Conservation (phyloP, 2,113 vertebrate genomes). For the Syrrhaptes paradoxus region DNA sequence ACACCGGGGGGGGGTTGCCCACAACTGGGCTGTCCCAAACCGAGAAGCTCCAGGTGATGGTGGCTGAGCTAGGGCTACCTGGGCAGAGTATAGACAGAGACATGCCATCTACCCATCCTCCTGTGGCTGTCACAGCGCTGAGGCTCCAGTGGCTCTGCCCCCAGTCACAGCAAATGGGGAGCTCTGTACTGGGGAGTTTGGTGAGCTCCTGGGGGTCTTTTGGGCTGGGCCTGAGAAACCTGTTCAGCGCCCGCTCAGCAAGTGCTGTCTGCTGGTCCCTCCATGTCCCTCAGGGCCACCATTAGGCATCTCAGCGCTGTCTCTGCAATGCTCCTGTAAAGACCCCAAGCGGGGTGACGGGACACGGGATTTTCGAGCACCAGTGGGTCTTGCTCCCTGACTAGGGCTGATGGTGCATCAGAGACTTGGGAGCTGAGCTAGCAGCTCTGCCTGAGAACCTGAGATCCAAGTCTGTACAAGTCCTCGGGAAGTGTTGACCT, state of each 20-base stretch:
- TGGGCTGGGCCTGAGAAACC: background rate
- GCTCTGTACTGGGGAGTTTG: background rate
- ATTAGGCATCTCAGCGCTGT: rapidly evolving
- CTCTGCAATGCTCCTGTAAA: background rate
- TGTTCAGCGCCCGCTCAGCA: background rate
- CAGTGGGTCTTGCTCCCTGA: background rate
- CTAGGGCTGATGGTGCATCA: background rate
- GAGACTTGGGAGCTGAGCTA: background rate
- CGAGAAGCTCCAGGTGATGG: background rate
- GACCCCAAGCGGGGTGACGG: background rate
- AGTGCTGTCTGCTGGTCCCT: background rate
- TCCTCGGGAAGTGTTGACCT: background rate
- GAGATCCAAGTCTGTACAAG: background rate
- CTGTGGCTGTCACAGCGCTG: background rate
- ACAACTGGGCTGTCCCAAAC: background rate
- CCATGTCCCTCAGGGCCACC: background rate
- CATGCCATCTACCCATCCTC: background rate
- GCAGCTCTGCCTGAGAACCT: background rate
- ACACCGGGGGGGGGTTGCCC: background rate
- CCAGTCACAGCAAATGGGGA: rapidly evolving
- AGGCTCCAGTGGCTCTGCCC: background rate
- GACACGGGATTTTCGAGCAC: background rate
- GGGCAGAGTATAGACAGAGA: background rate
- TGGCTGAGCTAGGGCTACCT: background rate
- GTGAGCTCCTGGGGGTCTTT: background rate